Evolutionary conservation across 2,888 invertebrate genomes (phyloP).

Genomic region (Mechanitis mazaeus): DNA sequence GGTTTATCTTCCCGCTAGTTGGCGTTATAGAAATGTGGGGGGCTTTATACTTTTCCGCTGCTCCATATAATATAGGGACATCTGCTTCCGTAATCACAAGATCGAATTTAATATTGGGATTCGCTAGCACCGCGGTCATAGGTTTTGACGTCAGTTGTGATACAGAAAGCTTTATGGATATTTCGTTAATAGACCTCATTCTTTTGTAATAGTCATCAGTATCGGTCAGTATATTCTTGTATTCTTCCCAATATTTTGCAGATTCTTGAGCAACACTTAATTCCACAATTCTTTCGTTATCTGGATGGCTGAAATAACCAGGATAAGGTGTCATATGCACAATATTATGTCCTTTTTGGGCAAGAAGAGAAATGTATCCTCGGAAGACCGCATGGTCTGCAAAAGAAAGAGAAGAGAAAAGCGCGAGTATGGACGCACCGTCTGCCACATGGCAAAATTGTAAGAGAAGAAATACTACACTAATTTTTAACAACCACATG

Average conservation of each 20-base stretch:
- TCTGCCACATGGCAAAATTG: slow-evolving; percentile 20
- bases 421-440: slow-evolving; percentile 25
- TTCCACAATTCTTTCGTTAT: slow-evolving; percentile 55
- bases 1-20: slow-evolving; percentile 63
- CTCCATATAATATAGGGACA: slow-evolving; percentile 64
- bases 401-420: slow-evolving; percentile 62
- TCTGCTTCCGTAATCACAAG: slow-evolving; percentile 75
- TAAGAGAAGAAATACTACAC: slow-evolving; percentile 20
- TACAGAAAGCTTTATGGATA: slow-evolving; percentile 54
- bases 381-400: slow-evolving; percentile 63
- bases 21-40: slow-evolving; percentile 74
- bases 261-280: slow-evolving; percentile 60
- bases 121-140: slow-evolving; percentile 57
- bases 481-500: slow-evolving; percentile 24
- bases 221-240: slow-evolving; percentile 48
- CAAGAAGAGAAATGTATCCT: slow-evolving; percentile 56
- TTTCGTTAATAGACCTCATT: slow-evolving; percentile 50
- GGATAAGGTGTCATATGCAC: slow-evolving; percentile 68
- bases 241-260: slow-evolving; percentile 57
- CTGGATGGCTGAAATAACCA: slow-evolving; percentile 56
- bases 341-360: slow-evolving; percentile 53
- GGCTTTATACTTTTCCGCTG: slow-evolving; percentile 71
- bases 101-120: slow-evolving; percentile 71
- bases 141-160: slow-evolving; percentile 62
- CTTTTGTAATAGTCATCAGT: slow-evolving; percentile 57